A percentile compares a stretch with the other conserved stretches of the same genome.
These are phyloP conservation scores for Aselliscus stoliczkanus DNA, from an alignment of 2,797 vertebrate genomes.

Conservation along the genomic window DNA sequence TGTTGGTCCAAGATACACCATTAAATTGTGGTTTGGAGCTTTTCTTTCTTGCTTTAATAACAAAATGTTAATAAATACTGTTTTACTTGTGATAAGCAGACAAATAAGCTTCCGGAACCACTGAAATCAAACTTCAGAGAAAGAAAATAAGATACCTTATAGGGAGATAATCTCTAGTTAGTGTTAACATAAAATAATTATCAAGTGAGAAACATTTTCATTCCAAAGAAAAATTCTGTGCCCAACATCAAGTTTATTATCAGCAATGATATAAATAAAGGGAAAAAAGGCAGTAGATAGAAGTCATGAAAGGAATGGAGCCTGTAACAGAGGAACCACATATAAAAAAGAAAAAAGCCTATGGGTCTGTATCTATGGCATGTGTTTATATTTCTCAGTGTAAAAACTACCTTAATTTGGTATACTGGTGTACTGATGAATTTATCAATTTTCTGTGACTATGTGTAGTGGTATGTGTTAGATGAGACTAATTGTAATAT, in stretches of 20 bases:
- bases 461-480: background rate
- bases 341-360: background rate
- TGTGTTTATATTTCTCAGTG: background rate
- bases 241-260: background rate
- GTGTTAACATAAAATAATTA: background rate
- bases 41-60: background rate
- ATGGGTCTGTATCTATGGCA: rapidly evolving
- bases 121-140: background rate
- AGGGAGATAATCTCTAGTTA: background rate
- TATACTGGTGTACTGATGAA: background rate
- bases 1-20: background rate
- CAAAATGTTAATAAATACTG: background rate
- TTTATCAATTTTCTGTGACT: background rate
- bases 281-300: background rate
- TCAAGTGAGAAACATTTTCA: background rate
- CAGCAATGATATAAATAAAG: background rate
- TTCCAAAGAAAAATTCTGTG: background rate
- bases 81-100: background rate
- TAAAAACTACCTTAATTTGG: background rate
- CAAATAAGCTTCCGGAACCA: background rate
- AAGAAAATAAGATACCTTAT: background rate
- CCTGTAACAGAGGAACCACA: background rate
- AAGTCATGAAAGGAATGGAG: background rate
- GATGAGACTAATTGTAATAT: background rate
- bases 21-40: background rate